A percentile compares a stretch with the other conserved stretches of the same genome.
These are phyloP conservation scores for Eolophus roseicapilla DNA, from an alignment of 2,113 vertebrate genomes.

Conservation along the genomic window DNA sequence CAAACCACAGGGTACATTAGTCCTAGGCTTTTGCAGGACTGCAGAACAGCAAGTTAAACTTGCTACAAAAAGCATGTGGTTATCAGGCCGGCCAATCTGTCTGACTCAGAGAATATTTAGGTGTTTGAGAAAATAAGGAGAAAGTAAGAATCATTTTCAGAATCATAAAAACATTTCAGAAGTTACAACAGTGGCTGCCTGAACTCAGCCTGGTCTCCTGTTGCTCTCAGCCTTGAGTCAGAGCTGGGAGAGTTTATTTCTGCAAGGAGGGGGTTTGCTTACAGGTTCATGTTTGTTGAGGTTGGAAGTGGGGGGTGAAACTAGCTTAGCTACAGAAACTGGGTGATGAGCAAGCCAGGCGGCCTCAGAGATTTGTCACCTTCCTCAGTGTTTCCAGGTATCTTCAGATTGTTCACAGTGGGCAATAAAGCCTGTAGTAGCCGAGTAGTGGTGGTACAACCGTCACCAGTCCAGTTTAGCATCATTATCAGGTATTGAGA, in stretches of 20 bases:
- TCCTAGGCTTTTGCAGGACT: neutral
- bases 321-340: neutral
- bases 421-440: neutral
- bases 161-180: neutral
- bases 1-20: fast-evolving
- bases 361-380: neutral
- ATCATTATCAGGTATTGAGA: neutral
- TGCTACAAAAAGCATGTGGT: neutral
- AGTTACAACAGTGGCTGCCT: neutral
- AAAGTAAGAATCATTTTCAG: neutral
- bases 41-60: neutral
- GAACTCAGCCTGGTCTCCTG: neutral
- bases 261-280: neutral
- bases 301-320: slow-evolving; percentile 4
- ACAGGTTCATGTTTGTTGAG: neutral
- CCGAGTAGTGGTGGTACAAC: neutral
- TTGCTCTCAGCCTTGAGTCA: neutral
- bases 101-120: fast-evolving
- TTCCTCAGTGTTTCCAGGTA: neutral
- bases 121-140: neutral
- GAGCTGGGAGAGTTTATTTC: neutral
- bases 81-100: fast-evolving
- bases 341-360: neutral
- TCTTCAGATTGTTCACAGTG: neutral
- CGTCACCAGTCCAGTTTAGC: fast-evolving